A percentile compares a stretch with the other conserved stretches of the same genome.
phyloP scores from a whole-genome alignment of 2,113 vertebrate species.

The Crotalus horridus region DNA sequence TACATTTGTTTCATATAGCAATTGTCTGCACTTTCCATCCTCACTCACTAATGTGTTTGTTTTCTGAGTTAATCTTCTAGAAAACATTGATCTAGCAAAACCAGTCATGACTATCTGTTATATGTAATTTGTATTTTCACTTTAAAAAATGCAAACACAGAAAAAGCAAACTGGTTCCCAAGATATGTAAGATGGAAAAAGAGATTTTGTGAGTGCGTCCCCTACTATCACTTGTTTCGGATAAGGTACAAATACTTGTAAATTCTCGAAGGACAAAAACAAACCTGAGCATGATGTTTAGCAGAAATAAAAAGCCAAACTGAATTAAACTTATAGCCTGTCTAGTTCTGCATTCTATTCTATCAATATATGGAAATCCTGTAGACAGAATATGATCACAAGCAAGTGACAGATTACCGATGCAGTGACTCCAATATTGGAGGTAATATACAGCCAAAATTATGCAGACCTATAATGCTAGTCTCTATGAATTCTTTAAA shows the following conservation, averaged over 20 bases:
- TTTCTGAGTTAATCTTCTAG: not conserved
- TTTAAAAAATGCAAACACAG: not conserved
- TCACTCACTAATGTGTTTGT: not conserved
- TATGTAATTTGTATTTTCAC: not conserved
- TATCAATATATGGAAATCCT: not conserved
- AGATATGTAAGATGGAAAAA: not conserved
- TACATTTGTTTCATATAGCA: not conserved
- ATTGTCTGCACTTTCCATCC: not conserved
- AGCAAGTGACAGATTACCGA: too few relatives aligned
- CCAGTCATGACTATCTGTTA: not conserved
- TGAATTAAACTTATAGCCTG: not conserved
- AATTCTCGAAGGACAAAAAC: not conserved
- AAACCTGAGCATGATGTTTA: not conserved
- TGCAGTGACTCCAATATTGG: too few relatives aligned
- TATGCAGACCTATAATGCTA: not conserved
- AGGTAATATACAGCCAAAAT: not conserved
- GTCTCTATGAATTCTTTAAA: not conserved
- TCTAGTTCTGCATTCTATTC: not conserved
- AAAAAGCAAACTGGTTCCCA: not conserved
- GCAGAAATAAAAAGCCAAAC: not conserved
- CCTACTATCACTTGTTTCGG: not conserved
- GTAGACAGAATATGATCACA: not conserved
- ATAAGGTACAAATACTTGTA: not conserved
- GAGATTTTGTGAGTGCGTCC: not conserved
- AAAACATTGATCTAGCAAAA: not conserved